Conservation (phyloP, 2,888 invertebrate species). For the Rhingia rostrata region DNA sequence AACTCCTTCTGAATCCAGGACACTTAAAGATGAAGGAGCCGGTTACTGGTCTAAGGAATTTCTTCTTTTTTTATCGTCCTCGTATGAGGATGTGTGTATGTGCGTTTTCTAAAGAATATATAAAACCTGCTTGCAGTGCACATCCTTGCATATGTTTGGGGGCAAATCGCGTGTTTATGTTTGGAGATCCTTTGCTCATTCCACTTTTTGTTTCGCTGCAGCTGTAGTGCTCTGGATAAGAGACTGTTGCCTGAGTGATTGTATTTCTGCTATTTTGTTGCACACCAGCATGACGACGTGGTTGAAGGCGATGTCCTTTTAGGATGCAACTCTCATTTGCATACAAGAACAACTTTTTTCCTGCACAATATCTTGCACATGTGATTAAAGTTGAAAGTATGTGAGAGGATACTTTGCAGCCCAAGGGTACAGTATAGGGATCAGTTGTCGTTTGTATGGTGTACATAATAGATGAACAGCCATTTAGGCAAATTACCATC, state of each 20-base stretch:
- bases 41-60: constrained; percentile 42
- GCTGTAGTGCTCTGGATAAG: neutral
- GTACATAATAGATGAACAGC: constrained; percentile 29
- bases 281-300: no score
- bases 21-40: constrained; percentile 59
- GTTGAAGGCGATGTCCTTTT: neutral
- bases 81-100: constrained; percentile 5
- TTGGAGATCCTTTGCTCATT: constrained; percentile 19
- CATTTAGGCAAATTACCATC: constrained; percentile 40
- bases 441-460: constrained; percentile 28
- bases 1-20: constrained; percentile 26
- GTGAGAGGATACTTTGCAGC: constrained; percentile 2
- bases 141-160: constrained; percentile 33
- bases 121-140: constrained; percentile 11
- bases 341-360: constrained; percentile 9
- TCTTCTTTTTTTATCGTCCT: constrained; percentile 48
- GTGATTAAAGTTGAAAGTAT: neutral
- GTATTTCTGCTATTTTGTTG: constrained; percentile 7
- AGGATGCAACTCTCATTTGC: constrained; percentile 24
- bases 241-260: constrained; percentile 14
- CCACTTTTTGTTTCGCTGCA: neutral
- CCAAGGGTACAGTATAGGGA: neutral
- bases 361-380: neutral
- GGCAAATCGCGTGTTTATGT: constrained; percentile 51
- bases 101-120: neutral